A percentile compares a stretch with the other conserved stretches of the same genome.
These are phyloP conservation scores for Alosa sapidissima DNA, from an alignment of 2,797 vertebrate genomes.

Conservation along the genomic window DNA sequence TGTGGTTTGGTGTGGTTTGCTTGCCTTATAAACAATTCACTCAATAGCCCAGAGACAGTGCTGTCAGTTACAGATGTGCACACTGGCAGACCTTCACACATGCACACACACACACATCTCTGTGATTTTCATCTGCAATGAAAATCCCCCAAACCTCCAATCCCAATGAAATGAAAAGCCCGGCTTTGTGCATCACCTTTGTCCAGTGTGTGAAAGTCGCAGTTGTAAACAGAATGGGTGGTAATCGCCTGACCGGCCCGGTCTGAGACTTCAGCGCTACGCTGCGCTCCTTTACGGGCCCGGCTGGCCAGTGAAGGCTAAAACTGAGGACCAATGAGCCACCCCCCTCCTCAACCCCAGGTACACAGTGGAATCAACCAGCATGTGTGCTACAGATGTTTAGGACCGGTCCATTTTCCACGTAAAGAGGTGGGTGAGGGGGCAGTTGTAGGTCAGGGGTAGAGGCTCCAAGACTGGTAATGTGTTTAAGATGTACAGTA, in stretches of 20 bases:
- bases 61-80: no score
- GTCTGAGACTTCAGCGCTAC: neutral
- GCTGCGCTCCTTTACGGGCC: conserved; percentile 4
- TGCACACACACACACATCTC: neutral
- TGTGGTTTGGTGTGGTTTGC: no score
- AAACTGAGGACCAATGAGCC: neutral
- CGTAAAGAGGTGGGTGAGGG: neutral
- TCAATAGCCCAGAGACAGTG: neutral
- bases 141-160: neutral
- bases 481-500: conserved; percentile 16
- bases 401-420: conserved; percentile 8
- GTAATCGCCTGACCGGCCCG: neutral
- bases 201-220: neutral
- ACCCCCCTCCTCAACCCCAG: neutral
- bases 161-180: neutral
- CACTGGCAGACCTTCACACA: neutral
- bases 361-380: neutral
- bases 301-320: neutral
- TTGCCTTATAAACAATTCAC: no score
- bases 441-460: neutral
- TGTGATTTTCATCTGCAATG: neutral
- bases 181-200: neutral
- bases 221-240: neutral
- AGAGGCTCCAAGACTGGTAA: neutral
- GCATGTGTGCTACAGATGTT: conserved; percentile 20